These are phyloP conservation scores for Corvus hawaiiensis DNA, from an alignment of 2,113 vertebrate species.

Conservation along the genomic window DNA sequence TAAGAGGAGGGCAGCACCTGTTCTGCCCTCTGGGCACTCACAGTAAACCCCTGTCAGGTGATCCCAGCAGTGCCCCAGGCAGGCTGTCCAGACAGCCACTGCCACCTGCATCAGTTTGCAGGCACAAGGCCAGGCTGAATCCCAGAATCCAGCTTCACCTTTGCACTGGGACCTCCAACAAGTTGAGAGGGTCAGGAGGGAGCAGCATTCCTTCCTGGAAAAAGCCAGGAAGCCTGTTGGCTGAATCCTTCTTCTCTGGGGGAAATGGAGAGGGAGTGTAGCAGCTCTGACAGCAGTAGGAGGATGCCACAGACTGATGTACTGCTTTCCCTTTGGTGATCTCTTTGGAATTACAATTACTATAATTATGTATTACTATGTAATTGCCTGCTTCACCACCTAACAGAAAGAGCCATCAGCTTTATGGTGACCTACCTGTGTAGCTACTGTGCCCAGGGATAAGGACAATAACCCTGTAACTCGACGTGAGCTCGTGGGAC, in stretches of 20 bases:
- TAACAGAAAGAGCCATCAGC: background rate
- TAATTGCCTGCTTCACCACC: background rate
- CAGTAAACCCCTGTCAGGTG: background rate
- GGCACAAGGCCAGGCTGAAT: background rate
- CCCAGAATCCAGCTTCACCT: background rate
- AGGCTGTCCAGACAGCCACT: background rate
- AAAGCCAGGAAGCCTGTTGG: background rate
- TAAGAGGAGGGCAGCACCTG: background rate
- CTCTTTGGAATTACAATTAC: background rate
- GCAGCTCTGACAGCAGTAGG: background rate
- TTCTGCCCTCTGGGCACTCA: background rate
- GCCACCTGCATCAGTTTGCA: background rate
- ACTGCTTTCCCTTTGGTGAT: background rate
- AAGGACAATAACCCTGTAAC: background rate
- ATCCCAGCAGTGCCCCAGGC: background rate
- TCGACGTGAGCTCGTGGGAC: background rate
- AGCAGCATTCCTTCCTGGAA: background rate
- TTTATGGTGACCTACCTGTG: background rate
- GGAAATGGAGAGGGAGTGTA: background rate
- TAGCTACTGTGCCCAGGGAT: background rate
- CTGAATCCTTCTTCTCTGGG: background rate
- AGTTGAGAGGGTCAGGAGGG: background rate
- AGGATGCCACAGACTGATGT: background rate
- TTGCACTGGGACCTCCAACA: background rate
- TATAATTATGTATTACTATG: background rate